Evolutionary conservation across 2,113 vertebrate species (phyloP).

Genomic region (Xenopus borealis): DNA sequence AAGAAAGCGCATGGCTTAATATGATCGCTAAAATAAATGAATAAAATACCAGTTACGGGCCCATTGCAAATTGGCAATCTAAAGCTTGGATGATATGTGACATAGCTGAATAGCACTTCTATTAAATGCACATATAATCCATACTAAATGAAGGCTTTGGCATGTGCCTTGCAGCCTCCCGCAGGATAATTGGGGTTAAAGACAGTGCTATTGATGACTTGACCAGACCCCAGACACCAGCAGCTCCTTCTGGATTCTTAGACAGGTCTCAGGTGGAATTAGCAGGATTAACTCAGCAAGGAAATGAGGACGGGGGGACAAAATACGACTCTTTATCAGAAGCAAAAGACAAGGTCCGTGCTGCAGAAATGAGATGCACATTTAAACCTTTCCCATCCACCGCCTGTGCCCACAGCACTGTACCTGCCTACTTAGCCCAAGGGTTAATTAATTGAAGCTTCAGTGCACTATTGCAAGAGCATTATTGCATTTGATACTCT

Average conservation of each 20-base stretch:
- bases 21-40: no score
- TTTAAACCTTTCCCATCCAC: constrained; percentile 93
- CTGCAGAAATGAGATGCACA: constrained; percentile 96
- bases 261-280: constrained; percentile 80
- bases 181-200: constrained; percentile 38
- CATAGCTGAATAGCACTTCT: constrained; percentile 1
- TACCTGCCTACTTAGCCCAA: constrained; percentile 82
- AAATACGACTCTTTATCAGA: constrained; percentile 84
- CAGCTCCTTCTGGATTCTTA: constrained; percentile 77
- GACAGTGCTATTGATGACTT: constrained; percentile 55
- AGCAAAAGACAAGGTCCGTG: constrained; percentile 81
- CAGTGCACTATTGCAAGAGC: constrained; percentile 80
- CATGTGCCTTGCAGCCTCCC: neutral
- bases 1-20: no score
- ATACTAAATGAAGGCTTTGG: constrained; percentile 4
- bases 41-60: neutral
- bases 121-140: neutral
- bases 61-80: neutral
- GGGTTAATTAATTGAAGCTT: constrained; percentile 95
- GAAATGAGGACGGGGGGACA: constrained; percentile 88
- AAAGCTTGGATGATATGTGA: neutral
- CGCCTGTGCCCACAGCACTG: constrained; percentile 84
- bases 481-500: constrained; percentile 88
- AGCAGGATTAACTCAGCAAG: constrained; percentile 83
- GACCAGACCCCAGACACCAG: constrained; percentile 77